Evolutionary conservation across 2,797 vertebrate species (phyloP).

Genomic region (Lacerta agilis): DNA sequence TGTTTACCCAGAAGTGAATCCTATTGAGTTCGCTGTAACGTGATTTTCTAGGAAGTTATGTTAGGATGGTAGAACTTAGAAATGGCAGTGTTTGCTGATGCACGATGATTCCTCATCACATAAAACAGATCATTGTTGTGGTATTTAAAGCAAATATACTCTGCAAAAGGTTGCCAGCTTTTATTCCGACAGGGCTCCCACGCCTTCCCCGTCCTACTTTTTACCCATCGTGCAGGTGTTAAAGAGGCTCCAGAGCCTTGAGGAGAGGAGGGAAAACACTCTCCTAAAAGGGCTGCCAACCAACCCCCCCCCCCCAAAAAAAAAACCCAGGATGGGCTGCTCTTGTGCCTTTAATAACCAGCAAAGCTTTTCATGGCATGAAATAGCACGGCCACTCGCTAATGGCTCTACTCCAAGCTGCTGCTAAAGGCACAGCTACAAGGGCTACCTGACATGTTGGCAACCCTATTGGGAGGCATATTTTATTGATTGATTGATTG

Average conservation of each 20-base stretch:
- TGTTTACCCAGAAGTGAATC: neutral
- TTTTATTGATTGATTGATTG: too few species aligned
- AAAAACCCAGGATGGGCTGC: fast-evolving
- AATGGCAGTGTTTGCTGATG: neutral
- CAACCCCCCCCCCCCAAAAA: too few species aligned
- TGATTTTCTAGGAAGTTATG: neutral
- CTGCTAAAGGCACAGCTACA: too few species aligned
- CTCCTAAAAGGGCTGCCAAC: neutral
- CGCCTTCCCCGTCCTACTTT: neutral
- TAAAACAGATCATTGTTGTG: neutral
- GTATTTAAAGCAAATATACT: neutral
- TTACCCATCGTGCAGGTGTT: neutral
- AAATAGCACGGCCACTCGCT: neutral
- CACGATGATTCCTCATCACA: neutral
- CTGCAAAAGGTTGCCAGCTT: neutral
- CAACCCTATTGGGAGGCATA: too few species aligned
- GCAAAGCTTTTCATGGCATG: neutral
- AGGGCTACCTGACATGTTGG: too few species aligned
- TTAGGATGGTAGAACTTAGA: neutral
- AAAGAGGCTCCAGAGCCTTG: neutral
- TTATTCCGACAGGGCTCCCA: neutral
- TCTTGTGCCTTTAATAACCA: neutral
- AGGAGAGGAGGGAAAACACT: too few species aligned
- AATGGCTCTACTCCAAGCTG: neutral
- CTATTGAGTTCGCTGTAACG: neutral